Conservation (phyloP, 2,113 vertebrate genomes). For the Bettongia penicillata region DNA sequence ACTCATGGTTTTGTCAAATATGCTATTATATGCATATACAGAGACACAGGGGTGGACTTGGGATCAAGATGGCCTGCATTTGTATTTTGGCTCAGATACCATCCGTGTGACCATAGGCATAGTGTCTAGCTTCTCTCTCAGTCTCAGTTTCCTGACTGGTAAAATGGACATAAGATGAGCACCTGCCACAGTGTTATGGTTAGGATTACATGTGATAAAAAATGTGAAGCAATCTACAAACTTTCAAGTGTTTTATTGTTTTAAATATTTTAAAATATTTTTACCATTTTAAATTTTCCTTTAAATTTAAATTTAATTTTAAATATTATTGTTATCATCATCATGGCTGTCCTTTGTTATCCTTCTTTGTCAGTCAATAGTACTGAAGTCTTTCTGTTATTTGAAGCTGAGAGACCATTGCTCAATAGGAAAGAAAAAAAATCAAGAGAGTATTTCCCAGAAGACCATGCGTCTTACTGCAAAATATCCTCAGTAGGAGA, state of each 20-base stretch:
- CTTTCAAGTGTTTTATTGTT: background rate
- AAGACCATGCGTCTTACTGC: background rate
- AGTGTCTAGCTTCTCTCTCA: background rate
- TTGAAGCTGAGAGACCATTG: background rate
- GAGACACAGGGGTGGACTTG: background rate
- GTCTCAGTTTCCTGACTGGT: background rate
- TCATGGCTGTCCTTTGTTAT: background rate
- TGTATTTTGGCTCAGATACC: background rate
- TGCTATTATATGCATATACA: background rate
- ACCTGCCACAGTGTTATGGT: background rate
- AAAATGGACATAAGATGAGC: background rate
- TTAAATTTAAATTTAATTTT: too few relatives aligned
- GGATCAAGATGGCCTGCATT: background rate
- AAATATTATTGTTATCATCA: background rate
- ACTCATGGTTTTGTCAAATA: background rate
- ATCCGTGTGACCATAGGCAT: background rate
- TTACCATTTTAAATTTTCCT: too few relatives aligned
- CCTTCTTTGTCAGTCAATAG: background rate
- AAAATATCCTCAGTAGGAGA: background rate
- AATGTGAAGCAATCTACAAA: background rate
- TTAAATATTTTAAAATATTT: too few relatives aligned
- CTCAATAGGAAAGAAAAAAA: background rate
- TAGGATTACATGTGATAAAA: background rate
- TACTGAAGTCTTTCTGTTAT: background rate
- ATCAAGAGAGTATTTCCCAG: background rate